phyloP scores from a whole-genome alignment of 1,140 invertebrate species.

The Zaprionus ornatus region DNA sequence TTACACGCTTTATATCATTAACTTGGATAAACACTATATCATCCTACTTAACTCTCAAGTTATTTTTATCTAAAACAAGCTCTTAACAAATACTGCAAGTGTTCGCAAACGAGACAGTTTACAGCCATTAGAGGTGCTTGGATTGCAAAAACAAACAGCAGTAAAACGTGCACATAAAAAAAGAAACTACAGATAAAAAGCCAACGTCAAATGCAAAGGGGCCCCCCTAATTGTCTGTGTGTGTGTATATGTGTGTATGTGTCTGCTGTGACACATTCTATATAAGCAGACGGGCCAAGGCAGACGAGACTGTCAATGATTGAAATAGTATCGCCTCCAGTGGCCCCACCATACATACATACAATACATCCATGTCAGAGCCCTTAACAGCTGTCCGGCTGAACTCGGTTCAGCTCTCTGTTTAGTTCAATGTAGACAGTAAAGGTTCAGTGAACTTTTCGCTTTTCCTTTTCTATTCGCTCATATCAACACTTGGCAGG shows the following conservation, averaged over 20 bases:
- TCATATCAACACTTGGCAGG: slow-evolving; percentile 26
- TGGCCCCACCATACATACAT: too few relatives aligned
- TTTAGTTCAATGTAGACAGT: slow-evolving; percentile 11
- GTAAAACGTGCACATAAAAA: slow-evolving; percentile 49
- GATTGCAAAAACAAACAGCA: slow-evolving; percentile 45
- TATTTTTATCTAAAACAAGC: background rate
- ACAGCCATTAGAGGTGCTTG: slow-evolving; percentile 26
- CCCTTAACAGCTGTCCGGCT: background rate
- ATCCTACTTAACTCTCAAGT: background rate
- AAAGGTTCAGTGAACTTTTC: slow-evolving; percentile 52
- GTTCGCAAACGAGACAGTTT: slow-evolving; percentile 16
- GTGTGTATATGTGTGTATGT: slow-evolving; percentile 13
- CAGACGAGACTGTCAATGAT: slow-evolving; percentile 32
- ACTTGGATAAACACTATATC: background rate
- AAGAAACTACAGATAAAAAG: slow-evolving; percentile 44
- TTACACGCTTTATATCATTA: background rate
- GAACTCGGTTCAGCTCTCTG: slow-evolving; percentile 7
- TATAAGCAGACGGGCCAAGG: slow-evolving; percentile 28
- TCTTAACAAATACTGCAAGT: slow-evolving; percentile 5
- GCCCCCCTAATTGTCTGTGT: slow-evolving; percentile 14
- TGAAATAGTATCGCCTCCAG: slow-evolving; percentile 13
- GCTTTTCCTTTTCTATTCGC: slow-evolving; percentile 31
- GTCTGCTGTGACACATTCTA: slow-evolving; percentile 42
- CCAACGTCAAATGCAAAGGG: slow-evolving; percentile 33
- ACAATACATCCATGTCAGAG: background rate